Conservation (phyloP, 1,140 invertebrate genomes). For the Cylas formicarius region DNA sequence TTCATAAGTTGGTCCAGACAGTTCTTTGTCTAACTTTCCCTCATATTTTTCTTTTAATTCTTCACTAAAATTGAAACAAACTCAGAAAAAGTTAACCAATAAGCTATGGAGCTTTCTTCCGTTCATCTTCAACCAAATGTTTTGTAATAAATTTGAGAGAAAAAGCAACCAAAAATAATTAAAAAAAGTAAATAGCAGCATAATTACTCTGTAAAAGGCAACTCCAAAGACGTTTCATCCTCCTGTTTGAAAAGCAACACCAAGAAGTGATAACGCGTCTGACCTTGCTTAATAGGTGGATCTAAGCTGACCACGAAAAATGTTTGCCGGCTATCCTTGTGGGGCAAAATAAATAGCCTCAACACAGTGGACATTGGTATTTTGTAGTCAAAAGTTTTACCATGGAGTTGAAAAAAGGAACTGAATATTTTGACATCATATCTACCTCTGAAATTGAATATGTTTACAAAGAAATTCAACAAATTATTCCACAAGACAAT, state of each 20-base stretch:
- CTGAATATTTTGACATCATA: conserved; percentile 99
- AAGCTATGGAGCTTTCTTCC: background rate
- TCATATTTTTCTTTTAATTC: conserved; percentile 93
- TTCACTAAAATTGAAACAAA: conserved; percentile 51
- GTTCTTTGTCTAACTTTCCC: conserved; percentile 83
- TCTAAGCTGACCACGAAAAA: conserved; percentile 98
- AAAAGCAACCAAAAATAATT: background rate
- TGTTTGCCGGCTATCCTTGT: conserved; percentile 96
- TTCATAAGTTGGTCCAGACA: conserved; percentile 91
- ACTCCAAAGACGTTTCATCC: conserved; percentile 88
- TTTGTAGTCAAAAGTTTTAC: conserved; percentile 99
- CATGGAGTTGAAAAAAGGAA: conserved; percentile 96
- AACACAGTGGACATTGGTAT: conserved; percentile 95
- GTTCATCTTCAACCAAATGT: background rate
- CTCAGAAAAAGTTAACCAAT: background rate
- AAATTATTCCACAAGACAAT: conserved; percentile 5
- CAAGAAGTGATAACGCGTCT: conserved; percentile 93
- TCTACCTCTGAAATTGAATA: conserved; percentile 72
- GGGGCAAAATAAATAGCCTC: conserved; percentile 89
- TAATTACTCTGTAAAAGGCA: conserved; percentile 82
- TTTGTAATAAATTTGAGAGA: background rate
- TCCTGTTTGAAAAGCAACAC: conserved; percentile 92
- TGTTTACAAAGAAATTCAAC: conserved; percentile 18
- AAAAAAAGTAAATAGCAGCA: conserved; percentile 10
- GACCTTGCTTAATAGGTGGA: conserved; percentile 99